Evolutionary conservation across 2,888 invertebrate genomes (phyloP).

Genomic region (Leptopilina myrica): DNA sequence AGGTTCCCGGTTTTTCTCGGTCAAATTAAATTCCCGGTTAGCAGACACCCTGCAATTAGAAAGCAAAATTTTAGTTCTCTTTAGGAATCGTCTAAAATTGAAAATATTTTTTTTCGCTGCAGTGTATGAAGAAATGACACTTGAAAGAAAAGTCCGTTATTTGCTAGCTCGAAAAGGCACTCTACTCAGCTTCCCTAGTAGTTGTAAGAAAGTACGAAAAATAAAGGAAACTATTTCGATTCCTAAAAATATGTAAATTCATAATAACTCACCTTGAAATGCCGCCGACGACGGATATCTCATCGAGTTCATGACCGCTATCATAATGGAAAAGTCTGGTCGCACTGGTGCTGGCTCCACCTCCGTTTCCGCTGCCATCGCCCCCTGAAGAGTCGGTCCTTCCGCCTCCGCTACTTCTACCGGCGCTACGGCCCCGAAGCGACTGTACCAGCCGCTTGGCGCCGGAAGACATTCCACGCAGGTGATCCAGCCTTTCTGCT

Average conservation of each 20-base stretch:
- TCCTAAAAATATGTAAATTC: not conserved
- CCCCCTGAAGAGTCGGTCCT: slow-evolving; percentile 60
- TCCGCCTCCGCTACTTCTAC: slow-evolving; percentile 59
- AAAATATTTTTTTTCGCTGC: no score
- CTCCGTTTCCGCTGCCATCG: slow-evolving; percentile 65
- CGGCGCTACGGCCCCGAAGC: slow-evolving; percentile 73
- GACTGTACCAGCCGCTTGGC: slow-evolving; percentile 77
- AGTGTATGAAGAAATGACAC: no score
- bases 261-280: slow-evolving; percentile 40
- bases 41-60: no score
- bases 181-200: no score
- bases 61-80: no score
- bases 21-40: no score
- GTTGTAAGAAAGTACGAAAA: no score
- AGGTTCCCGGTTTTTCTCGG: no score
- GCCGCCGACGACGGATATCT: slow-evolving; percentile 77
- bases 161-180: no score
- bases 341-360: slow-evolving; percentile 69
- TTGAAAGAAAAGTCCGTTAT: no score
- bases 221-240: no score
- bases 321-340: slow-evolving; percentile 74
- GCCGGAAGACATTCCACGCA: slow-evolving; percentile 76
- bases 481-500: slow-evolving; percentile 74
- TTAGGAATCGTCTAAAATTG: no score
- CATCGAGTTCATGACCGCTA: slow-evolving; percentile 77